phyloP scores from a whole-genome alignment of 2,888 invertebrate species.

The Plagiodera versicolora region DNA sequence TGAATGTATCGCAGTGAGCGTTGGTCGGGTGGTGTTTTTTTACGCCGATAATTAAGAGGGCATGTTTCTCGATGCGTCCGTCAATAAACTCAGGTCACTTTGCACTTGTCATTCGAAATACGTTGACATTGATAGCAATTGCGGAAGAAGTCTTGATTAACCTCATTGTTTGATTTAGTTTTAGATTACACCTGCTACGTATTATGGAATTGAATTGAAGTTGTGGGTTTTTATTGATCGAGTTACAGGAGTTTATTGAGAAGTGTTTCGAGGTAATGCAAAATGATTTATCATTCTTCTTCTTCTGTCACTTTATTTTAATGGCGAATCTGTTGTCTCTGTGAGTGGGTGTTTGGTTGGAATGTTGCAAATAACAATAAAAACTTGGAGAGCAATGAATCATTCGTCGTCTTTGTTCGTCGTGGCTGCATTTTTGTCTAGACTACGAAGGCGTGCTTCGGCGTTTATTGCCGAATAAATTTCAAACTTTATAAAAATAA shows the following conservation, averaged over 20 bases:
- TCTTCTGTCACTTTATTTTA: not conserved
- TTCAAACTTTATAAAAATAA: constrained; percentile 18
- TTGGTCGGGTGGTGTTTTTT: constrained; percentile 14
- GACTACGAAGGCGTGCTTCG: constrained; percentile 36
- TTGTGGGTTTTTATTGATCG: too few relatives aligned
- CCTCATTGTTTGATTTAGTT: too few relatives aligned
- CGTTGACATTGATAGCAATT: too few relatives aligned
- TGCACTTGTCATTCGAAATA: too few relatives aligned
- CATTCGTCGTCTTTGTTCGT: constrained; percentile 41
- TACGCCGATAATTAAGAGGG: constrained; percentile 24
- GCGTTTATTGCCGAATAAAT: constrained; percentile 35
- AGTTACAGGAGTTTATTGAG: not conserved
- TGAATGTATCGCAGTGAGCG: constrained; percentile 10
- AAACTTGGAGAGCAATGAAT: constrained; percentile 44
- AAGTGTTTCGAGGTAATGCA: too few relatives aligned
- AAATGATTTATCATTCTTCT: too few relatives aligned
- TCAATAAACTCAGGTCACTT: too few relatives aligned
- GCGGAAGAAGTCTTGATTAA: too few relatives aligned
- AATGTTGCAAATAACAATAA: constrained; percentile 47
- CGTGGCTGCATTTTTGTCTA: constrained; percentile 43
- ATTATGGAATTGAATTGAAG: too few relatives aligned
- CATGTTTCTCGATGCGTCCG: too few relatives aligned
- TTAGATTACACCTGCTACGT: too few relatives aligned
- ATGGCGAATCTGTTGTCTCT: not conserved
- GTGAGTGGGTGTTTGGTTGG: constrained; percentile 41